These are phyloP conservation scores for Colinus virginianus DNA, from an alignment of 2,113 vertebrate species.

Conservation along the genomic window DNA sequence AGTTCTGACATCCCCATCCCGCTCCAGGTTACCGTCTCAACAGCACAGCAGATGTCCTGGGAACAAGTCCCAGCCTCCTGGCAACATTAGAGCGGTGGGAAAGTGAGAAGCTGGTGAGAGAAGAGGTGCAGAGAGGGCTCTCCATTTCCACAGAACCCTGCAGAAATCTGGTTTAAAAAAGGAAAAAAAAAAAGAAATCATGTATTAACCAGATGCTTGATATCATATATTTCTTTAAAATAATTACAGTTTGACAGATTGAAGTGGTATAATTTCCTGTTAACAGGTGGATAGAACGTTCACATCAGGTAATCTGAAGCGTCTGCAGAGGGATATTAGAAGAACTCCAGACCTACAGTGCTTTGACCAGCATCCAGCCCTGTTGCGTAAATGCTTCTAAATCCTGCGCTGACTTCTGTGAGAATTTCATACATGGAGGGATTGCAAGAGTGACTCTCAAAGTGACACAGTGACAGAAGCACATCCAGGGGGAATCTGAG, in stretches of 20 bases:
- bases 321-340: background rate
- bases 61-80: background rate
- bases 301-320: background rate
- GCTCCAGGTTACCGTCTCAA: background rate
- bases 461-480: conserved; percentile 14
- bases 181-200: background rate
- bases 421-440: background rate
- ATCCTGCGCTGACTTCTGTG: background rate
- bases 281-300: background rate
- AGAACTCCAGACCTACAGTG: background rate
- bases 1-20: background rate
- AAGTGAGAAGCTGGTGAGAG: background rate
- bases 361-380: conserved; percentile 3
- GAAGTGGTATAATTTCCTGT: background rate
- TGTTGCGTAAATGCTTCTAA: background rate
- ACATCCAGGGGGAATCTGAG: background rate
- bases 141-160: background rate
- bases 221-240: background rate
- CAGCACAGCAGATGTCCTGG: background rate
- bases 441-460: background rate
- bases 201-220: background rate
- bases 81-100: background rate
- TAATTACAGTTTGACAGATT: background rate
- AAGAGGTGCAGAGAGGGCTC: background rate
- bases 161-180: background rate